Base-by-base conservation (phyloP, 2,888 invertebrate genomes). In the Agapostemon virescens region DNA sequence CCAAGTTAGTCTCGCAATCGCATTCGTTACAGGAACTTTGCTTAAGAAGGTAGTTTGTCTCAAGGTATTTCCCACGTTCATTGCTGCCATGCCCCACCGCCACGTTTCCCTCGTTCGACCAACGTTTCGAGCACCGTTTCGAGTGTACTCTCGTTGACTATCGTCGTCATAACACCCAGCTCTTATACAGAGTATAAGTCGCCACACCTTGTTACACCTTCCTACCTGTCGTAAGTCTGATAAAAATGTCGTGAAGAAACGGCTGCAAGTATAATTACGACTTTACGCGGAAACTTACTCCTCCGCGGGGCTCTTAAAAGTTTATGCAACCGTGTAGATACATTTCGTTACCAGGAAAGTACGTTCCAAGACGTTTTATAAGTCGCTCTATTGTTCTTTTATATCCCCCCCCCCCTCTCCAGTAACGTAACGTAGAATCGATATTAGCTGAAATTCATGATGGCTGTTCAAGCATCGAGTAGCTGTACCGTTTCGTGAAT, bases 21-120 rank as follows among this genome's bases (percentile, higher is more conserved):
- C 88, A 87, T 90, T 90, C 88, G 88, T 90, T 89, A 87, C 86
- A 82, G 77, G 86, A 87, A 87, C 85, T 86, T 87, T 87, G 84
- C 86, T 89, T 88, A 86, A 85, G 88, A 87, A 87, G 87, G 84
- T 85, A 86, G 88, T 89, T 89, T 84, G 74, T 81, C 76, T 85
- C 79, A 70, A 79, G 79, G 70, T 79, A 68, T 79, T 78, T 84
- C 75, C 80, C 74, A 74, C 77, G 78, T 74, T 64, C 45, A 61
- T n/a, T 45, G 67, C 74, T 71, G 82, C 73, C 49, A 13, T 52
- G n/a, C 11, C 67, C 73, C 52, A 4, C 38, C 58, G 40, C 49
- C 49, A 49, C 75, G 73, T 69, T 77, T 76, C 69, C 69, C 1
- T 36, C 76, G 64, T 61, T 69, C 61, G n/a, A 49, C 61, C 40